A percentile compares a stretch with the other conserved stretches of the same genome.
Evolutionary conservation across 1,140 invertebrate genomes (phyloP).

Genomic region (Drosophila tsacasi): DNA sequence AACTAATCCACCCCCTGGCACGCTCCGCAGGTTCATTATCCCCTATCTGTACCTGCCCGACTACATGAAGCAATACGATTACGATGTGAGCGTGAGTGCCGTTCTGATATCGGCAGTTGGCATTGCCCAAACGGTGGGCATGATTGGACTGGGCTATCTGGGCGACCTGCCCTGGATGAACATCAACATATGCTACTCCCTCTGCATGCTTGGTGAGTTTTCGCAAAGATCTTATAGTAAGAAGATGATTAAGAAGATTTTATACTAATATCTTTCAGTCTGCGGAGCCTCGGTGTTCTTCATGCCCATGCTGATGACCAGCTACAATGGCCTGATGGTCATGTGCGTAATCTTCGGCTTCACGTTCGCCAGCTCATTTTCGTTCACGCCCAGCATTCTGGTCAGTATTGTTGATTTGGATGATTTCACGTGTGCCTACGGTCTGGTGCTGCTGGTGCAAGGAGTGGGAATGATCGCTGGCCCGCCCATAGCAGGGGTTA

Average conservation of each 20-base stretch:
- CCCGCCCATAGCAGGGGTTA: slow-evolving; percentile 87
- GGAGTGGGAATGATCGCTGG: slow-evolving; percentile 89
- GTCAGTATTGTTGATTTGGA: slow-evolving; percentile 86
- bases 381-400: slow-evolving; percentile 94
- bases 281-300: slow-evolving; percentile 90
- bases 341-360: slow-evolving; percentile 91
- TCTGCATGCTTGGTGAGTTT: slow-evolving; percentile 88
- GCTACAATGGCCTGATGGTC: slow-evolving; percentile 87
- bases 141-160: slow-evolving; percentile 95
- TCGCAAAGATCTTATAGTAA: background rate
- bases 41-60: slow-evolving; percentile 95
- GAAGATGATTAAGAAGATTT: background rate
- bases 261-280: slow-evolving; percentile 67
- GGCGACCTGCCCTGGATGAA: slow-evolving; percentile 95
- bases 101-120: slow-evolving; percentile 93
- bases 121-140: slow-evolving; percentile 95
- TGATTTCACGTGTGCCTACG: slow-evolving; percentile 94
- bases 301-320: slow-evolving; percentile 89
- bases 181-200: slow-evolving; percentile 92
- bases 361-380: slow-evolving; percentile 94
- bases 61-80: slow-evolving; percentile 88
- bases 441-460: slow-evolving; percentile 93
- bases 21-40: slow-evolving; percentile 89
- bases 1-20: slow-evolving; percentile 20
- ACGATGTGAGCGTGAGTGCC: slow-evolving; percentile 90